Base-by-base conservation (phyloP, 2,888 invertebrate genomes). In the Drosophila eohydei region DNA sequence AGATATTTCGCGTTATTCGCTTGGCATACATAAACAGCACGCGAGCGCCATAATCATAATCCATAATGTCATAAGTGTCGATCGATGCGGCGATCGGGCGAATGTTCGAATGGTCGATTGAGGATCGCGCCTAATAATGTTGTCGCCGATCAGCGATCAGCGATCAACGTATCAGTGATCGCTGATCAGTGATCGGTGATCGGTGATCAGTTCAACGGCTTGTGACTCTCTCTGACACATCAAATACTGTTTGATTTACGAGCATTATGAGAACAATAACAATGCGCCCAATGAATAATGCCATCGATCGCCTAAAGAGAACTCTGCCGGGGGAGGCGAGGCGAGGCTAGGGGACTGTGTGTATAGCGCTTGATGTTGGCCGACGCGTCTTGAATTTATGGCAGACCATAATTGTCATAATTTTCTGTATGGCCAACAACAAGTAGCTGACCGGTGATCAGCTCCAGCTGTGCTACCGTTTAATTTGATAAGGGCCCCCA, bases 391-490 rank as follows among this genome's bases (percentile, higher is more conserved):
- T 74, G 77, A 85, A 86, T 83, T 89, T 89, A 90, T 90, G 76
- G 78, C 83, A 66, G 65, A 83, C 91, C 90, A 91, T 91, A 91
- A 91, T 90, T 91, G 92, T 91, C 91, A 91, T 91, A 91, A 90
- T 84, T 84, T 12, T 83, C 68, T 89, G 82, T 90, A 83, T 86
- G 81, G 76, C 69, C 79, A 80, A 84, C 81, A 83, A 87, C 82
- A 83, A 87, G 80, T 77, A 82, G 74, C 78, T 74, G 76, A 41
- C 63, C 69, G 63, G 58, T 56, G 83, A 69, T 67, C 64, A 46
- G 46, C 80, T 74, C 89, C 90, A 88, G 89, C 90, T 89, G 86
- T 81, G 86, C 86, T 88, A 89, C 89, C 88, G 89, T 86, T 86
- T 86, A 85, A 80, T 82, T 88, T 86, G 88, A 86, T 86, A 88